These are phyloP conservation scores for Setipinna tenuifilis DNA, from an alignment of 2,797 vertebrate species.

Conservation along the genomic window DNA sequence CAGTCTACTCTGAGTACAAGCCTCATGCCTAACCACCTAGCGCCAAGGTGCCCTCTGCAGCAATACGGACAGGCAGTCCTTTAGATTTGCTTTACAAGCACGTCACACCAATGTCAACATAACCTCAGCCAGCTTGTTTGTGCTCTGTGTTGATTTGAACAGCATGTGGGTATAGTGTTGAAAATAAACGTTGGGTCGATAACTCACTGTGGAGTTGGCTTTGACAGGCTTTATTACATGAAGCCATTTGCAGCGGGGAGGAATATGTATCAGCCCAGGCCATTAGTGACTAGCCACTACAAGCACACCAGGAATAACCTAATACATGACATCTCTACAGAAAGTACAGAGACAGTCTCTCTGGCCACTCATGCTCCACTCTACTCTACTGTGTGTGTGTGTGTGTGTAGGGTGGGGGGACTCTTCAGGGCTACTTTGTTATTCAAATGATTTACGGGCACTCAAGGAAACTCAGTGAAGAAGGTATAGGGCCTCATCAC, in stretches of 20 bases:
- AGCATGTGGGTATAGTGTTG: not conserved
- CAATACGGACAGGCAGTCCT: not conserved
- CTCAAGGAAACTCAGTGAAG: conserved; percentile 41
- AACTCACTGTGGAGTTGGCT: not conserved
- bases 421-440: conserved; percentile 51
- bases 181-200: not conserved
- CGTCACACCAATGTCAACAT: no score
- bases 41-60: not conserved
- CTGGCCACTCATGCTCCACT: no score
- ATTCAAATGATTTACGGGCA: conserved; percentile 53
- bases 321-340: not conserved
- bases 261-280: not conserved
- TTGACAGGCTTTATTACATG: not conserved
- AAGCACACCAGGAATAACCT: not conserved
- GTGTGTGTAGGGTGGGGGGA: not conserved
- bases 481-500: conserved; percentile 58
- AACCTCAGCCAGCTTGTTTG: not conserved
- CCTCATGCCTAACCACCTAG: not conserved
- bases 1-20: not conserved
- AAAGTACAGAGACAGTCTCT: not conserved
- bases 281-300: not conserved
- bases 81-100: no score
- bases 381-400: no score
- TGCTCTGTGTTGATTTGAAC: not conserved
- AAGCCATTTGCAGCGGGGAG: not conserved